A percentile compares a stretch with the other conserved stretches of the same genome.
Conservation (phyloP, 1,140 invertebrate species). For the Sarcophaga bullata region DNA sequence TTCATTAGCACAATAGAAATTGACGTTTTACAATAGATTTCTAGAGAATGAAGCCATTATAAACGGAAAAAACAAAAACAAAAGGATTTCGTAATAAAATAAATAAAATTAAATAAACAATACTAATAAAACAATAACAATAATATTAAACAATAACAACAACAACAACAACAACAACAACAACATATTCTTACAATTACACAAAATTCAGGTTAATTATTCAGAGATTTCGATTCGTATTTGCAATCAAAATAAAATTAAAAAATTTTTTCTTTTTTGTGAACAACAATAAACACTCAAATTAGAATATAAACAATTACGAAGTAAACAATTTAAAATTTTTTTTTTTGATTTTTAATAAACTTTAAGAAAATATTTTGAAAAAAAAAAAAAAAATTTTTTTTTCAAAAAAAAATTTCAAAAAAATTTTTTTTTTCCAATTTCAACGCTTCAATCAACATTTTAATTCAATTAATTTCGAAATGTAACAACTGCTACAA, state of each 20-base stretch:
- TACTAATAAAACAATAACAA: background rate
- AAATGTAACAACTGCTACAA: background rate
- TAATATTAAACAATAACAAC: background rate
- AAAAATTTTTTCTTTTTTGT: too few relatives aligned
- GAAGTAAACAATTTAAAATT: background rate
- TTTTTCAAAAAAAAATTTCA: too few relatives aligned
- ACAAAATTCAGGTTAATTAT: conserved; percentile 15
- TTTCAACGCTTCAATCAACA: conserved; percentile 35
- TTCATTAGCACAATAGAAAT: too few relatives aligned
- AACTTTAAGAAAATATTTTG: background rate
- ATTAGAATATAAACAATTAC: background rate
- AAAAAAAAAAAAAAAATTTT: background rate
- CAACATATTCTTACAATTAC: background rate
- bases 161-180: background rate
- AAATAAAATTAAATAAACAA: conserved; percentile 12
- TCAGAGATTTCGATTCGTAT: background rate
- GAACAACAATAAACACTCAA: background rate
- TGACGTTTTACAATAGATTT: too few relatives aligned
- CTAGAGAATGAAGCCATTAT: too few relatives aligned
- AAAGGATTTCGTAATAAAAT: conserved; percentile 21
- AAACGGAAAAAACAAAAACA: background rate
- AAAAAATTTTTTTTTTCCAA: background rate
- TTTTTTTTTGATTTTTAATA: background rate
- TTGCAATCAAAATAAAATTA: conserved; percentile 16
- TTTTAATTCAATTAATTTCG: conserved; percentile 30